Base-by-base conservation (phyloP, 2,888 invertebrate species). In the Odontomyia ornata region DNA sequence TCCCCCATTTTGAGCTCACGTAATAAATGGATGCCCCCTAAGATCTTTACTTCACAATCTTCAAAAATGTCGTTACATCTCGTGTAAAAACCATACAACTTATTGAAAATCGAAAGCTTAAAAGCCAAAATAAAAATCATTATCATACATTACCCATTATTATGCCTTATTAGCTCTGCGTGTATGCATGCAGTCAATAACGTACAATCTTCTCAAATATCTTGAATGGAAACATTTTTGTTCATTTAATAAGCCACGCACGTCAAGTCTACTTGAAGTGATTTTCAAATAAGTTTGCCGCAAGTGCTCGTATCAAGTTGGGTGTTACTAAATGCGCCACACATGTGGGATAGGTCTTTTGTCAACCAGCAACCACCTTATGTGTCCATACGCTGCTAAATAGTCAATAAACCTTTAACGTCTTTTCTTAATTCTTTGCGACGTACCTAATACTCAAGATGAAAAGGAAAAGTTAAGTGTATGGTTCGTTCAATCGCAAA, bases 371-470 rank as follows among this genome's bases (percentile, higher is more conserved):
- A n/a, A n/a, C n/a, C n/a, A n/a, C n/a, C n/a, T n/a, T n/a, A n/a
- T n/a, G n/a, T 28, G n/a, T 15, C 18, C 15, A 18, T 4, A 18
- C 5, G 4, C 52, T 52, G 52, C n/a, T n/a, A n/a, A n/a, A 36
- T 36, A 36, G 5, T 3, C 36, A 3, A 36, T 36, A 3, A 36
- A 36, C 36, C 9, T 36, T 36, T 36, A 36, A 36, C 9, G 52
- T 52, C 13, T 52, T 4, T 15, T 52, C n/a, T 64, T 64, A 13
- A 25, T 64, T 23, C 18, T 25, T 65, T 79, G 46, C 79, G 76
- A 80, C 77, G 80, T 80, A 81, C 79, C 89, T 89, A 5, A 89
- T 92, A 36, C 9, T 92, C 85, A 92, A 84, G 92, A 91, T 85
- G 90, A 90, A 85, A 89, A 89, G 57, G 57, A 60, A 60, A 60